A percentile compares a stretch with the other conserved stretches of the same genome.
These are phyloP conservation scores for Australoheros facetus DNA, from an alignment of 2,797 vertebrate genomes.

Conservation along the genomic window DNA sequence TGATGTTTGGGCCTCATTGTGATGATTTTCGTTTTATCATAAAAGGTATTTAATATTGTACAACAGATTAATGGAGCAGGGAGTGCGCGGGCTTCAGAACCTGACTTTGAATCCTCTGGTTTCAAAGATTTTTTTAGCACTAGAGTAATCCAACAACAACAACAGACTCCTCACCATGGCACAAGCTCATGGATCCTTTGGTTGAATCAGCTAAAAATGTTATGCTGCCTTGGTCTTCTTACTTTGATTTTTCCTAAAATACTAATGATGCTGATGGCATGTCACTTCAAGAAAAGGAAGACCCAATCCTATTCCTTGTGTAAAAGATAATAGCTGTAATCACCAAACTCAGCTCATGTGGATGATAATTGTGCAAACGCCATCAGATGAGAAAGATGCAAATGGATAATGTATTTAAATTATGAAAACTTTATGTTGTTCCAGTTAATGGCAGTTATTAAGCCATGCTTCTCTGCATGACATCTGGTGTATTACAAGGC, in stretches of 20 bases:
- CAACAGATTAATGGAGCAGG: too few species aligned
- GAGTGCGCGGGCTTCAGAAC: too few species aligned
- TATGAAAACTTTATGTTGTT: neutral
- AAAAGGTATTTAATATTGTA: too few species aligned
- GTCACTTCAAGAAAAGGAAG: neutral
- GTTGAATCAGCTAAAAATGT: neutral
- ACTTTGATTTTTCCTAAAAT: neutral
- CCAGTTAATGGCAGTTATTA: neutral
- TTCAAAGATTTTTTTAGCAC: too few species aligned
- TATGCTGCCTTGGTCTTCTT: neutral
- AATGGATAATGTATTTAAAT: neutral
- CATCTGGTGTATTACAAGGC: accelerated
- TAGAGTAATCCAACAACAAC: too few species aligned
- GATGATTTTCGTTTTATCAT: too few species aligned
- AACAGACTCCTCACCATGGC: neutral
- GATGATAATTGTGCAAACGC: neutral
- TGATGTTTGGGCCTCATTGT: too few species aligned
- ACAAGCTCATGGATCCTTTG: too few species aligned
- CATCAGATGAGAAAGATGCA: accelerated
- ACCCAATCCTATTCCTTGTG: accelerated
- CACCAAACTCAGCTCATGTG: neutral
- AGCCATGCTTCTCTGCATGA: accelerated
- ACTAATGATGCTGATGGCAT: neutral
- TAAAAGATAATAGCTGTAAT: neutral
- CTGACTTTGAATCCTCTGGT: too few species aligned